Percentiles rank a stretch among this genome's conserved stretches.
Conservation (phyloP, 2,113 vertebrate species). For the Planiliza haematocheilus region DNA sequence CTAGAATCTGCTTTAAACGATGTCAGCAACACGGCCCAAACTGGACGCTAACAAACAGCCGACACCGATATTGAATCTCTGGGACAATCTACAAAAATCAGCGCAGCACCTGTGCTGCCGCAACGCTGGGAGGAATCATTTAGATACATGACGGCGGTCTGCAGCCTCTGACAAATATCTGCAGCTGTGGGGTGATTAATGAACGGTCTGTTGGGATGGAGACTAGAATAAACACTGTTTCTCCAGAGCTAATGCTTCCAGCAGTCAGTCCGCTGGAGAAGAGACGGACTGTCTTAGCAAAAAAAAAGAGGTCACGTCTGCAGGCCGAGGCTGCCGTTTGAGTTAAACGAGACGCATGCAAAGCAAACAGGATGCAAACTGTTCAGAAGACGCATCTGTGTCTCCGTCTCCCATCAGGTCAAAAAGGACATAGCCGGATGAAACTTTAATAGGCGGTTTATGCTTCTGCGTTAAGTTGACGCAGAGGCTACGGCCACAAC, state of each 20-base stretch:
- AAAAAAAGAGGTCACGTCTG: not conserved
- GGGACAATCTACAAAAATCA: conserved; percentile 12
- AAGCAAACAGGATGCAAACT: no score
- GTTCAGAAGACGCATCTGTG: no score
- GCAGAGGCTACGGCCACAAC: no score
- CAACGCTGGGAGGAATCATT: conserved; percentile 1
- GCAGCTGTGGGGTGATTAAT: conserved; percentile 44
- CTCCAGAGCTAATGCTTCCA: conserved; percentile 3
- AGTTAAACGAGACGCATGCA: no score
- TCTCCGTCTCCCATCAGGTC: no score
- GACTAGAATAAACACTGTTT: conserved; percentile 11
- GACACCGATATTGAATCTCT: conserved; percentile 19
- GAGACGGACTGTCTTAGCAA: not conserved
- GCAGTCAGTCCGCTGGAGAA: not conserved
- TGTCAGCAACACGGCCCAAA: not conserved
- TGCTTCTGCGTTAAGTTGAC: no score
- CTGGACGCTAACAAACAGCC: conserved; percentile 11
- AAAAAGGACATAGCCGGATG: no score
- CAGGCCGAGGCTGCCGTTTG: not conserved
- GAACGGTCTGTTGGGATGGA: conserved; percentile 13
- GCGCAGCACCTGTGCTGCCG: conserved; percentile 12
- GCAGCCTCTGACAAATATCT: conserved; percentile 49
- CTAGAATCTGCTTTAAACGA: conserved; percentile 27
- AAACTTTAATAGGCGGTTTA: no score
- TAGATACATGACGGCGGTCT: conserved; percentile 16